phyloP scores from a whole-genome alignment of 2,797 vertebrate genomes.

The Lophotriccus pileatus region DNA sequence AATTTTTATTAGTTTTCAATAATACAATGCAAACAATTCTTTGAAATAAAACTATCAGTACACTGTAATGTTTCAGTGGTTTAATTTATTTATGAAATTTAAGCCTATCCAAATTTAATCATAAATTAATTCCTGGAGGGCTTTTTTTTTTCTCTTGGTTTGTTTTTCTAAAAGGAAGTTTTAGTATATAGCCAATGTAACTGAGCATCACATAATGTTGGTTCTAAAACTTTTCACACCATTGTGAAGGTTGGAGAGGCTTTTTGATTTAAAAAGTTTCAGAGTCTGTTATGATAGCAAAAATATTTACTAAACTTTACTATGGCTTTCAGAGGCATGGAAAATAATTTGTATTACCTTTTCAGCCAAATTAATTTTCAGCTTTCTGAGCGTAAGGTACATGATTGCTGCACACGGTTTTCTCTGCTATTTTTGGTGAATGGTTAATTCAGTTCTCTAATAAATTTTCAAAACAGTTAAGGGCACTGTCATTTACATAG shows the following conservation, averaged over 20 bases:
- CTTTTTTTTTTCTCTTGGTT: background rate
- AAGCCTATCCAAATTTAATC: background rate
- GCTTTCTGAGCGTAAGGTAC: background rate
- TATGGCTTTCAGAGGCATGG: background rate
- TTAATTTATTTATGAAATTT: background rate
- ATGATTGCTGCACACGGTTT: background rate
- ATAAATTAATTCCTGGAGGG: background rate
- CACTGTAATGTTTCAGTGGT: background rate
- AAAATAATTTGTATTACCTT: background rate
- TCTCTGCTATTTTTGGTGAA: background rate
- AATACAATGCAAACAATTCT: background rate
- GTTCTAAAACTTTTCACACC: background rate
- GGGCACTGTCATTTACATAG: background rate
- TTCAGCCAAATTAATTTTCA: background rate
- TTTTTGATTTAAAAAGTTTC: background rate
- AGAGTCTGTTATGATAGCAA: background rate
- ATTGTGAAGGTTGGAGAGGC: background rate
- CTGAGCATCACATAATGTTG: background rate
- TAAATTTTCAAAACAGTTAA: background rate
- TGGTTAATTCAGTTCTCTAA: background rate
- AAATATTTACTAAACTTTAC: background rate
- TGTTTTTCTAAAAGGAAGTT: background rate
- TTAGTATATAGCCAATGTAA: rapidly evolving
- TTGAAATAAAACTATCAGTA: background rate
- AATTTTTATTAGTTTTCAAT: background rate